phyloP scores from a whole-genome alignment of 1,140 invertebrate genomes.

The Pogonomyrmex californicus region DNA sequence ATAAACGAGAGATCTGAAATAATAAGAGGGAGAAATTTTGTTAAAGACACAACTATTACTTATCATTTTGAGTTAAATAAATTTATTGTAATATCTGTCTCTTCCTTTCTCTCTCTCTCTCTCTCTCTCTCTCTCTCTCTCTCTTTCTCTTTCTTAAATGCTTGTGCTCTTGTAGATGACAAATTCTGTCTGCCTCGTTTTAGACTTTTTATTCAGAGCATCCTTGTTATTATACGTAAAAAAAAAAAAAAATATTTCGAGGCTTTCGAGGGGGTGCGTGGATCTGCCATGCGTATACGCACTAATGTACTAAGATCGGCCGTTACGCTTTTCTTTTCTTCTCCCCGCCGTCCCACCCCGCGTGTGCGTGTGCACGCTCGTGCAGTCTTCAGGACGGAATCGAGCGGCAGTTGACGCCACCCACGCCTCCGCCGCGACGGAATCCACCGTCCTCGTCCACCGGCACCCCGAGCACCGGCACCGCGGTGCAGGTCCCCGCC shows the following conservation, averaged over 20 bases:
- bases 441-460: slow-evolving; percentile 73
- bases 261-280: slow-evolving; percentile 33
- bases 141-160: no score
- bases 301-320: slow-evolving; percentile 72
- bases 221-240: neutral
- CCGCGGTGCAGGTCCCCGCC: slow-evolving; percentile 44
- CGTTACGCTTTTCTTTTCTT: slow-evolving; percentile 64
- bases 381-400: slow-evolving; percentile 87
- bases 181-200: neutral
- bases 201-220: neutral
- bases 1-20: neutral
- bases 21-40: neutral
- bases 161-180: neutral
- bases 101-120: no score
- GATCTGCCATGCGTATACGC: slow-evolving; percentile 40
- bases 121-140: no score
- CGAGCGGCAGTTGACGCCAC: slow-evolving; percentile 87
- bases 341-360: slow-evolving; percentile 36
- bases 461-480: slow-evolving; percentile 67
- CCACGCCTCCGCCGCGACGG: slow-evolving; percentile 85
- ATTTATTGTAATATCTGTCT: neutral
- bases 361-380: slow-evolving; percentile 65
- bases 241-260: slow-evolving; percentile 6
- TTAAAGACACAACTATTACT: neutral
- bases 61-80: neutral